Evolutionary conservation across 1,140 invertebrate genomes (phyloP).

Genomic region (Drosophila willistoni): DNA sequence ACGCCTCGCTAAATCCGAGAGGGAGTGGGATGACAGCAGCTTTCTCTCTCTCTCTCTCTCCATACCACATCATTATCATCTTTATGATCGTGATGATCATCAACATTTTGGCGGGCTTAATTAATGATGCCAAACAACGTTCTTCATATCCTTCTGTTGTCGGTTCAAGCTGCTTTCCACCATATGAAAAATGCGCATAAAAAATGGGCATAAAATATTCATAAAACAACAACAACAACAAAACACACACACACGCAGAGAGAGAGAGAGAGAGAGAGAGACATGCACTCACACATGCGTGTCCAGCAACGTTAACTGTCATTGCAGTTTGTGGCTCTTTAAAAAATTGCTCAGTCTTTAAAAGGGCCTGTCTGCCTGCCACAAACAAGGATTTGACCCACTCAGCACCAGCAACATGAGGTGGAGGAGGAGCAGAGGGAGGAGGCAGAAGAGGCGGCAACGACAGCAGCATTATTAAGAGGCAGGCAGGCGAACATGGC

Average conservation of each 20-base stretch:
- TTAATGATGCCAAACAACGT: conserved; percentile 47
- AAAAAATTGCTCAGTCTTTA: conserved; percentile 52
- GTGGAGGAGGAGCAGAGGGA: not conserved
- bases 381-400: conserved; percentile 12
- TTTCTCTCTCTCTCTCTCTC: too few relatives aligned
- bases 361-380: conserved; percentile 22
- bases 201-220: conserved; percentile 57
- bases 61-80: not conserved
- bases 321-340: conserved; percentile 59
- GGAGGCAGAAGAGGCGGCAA: not conserved
- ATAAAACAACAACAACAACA: conserved; percentile 19
- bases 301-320: conserved; percentile 45
- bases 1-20: not conserved
- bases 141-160: conserved; percentile 14
- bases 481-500: conserved; percentile 7
- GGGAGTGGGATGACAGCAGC: not conserved
- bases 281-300: conserved; percentile 42
- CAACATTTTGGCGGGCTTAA: conserved; percentile 52
- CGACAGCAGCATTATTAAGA: conserved; percentile 42
- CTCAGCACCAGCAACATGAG: not conserved
- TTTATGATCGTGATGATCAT: conserved; percentile 36
- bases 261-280: too few relatives aligned
- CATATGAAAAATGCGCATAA: conserved; percentile 59
- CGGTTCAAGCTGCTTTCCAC: conserved; percentile 35
- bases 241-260: not conserved